phyloP scores from a whole-genome alignment of 1,140 invertebrate genomes.

The Drosophila setifemur region DNA sequence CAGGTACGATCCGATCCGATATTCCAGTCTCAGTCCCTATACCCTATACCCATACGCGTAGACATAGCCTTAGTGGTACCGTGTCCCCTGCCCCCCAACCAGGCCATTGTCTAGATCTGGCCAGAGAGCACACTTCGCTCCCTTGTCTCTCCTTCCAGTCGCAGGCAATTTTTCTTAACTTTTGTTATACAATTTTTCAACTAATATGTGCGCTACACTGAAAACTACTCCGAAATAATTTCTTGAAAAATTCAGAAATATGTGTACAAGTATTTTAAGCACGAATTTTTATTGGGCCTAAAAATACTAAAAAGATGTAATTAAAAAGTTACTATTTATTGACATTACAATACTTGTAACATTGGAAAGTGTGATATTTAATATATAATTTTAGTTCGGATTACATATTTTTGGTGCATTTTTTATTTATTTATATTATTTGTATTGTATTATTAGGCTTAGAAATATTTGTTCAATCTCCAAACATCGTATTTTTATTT shows the following conservation, averaged over 20 bases:
- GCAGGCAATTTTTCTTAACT: constrained; percentile 67
- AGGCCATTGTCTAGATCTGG: constrained; percentile 56
- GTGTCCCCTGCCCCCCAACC: constrained; percentile 36
- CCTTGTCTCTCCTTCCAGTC: background rate
- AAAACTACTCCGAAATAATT: too few relatives aligned
- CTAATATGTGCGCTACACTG: constrained; percentile 59
- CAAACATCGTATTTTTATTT: too few relatives aligned
- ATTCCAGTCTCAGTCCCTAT: too few relatives aligned
- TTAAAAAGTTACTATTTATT: too few relatives aligned
- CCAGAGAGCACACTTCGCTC: constrained; percentile 56
- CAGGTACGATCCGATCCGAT: constrained; percentile 60
- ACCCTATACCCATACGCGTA: too few relatives aligned
- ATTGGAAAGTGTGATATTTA: background rate
- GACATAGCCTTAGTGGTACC: background rate
- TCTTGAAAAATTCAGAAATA: too few relatives aligned
- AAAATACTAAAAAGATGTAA: too few relatives aligned
- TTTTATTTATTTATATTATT: background rate
- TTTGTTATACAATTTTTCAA: constrained; percentile 79
- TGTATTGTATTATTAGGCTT: background rate
- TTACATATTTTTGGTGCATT: background rate
- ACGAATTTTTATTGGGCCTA: too few relatives aligned
- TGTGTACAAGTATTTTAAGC: too few relatives aligned
- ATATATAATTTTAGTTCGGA: too few relatives aligned
- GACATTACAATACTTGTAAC: too few relatives aligned
- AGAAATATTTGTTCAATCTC: too few relatives aligned